Evolutionary conservation across 2,888 invertebrate genomes (phyloP).

Genomic region (Allolobophora icterica): DNA sequence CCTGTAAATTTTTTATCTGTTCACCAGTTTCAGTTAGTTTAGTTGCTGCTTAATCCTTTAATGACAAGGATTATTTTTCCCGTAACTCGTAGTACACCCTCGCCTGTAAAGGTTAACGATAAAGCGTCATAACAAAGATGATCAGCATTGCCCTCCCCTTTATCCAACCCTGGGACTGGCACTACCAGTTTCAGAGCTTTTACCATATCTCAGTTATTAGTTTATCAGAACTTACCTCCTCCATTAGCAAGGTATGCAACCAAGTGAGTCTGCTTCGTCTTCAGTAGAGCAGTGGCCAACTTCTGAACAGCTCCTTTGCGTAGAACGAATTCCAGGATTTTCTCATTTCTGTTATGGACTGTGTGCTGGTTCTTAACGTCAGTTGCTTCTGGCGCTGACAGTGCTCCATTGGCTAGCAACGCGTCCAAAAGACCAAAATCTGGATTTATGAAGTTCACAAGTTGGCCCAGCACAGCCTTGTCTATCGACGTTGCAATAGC

Average conservation of each 20-base stretch:
- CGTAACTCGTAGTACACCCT: not conserved
- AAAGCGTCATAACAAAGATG: too few relatives aligned
- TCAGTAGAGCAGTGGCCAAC: conserved; percentile 4
- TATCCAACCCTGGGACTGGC: too few relatives aligned
- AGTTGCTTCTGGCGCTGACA: not conserved
- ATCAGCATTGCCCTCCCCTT: too few relatives aligned
- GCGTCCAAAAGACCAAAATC: conserved; percentile 9
- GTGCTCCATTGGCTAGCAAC: not conserved
- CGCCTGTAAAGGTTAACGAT: too few relatives aligned
- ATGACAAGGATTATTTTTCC: too few relatives aligned
- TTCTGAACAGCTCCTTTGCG: not conserved
- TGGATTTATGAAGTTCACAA: not conserved
- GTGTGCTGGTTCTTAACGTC: not conserved
- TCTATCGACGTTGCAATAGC: not conserved
- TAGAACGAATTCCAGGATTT: not conserved
- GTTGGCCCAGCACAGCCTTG: not conserved
- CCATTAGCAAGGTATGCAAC: conserved; percentile 12
- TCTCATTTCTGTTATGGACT: not conserved
- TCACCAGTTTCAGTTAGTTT: not conserved
- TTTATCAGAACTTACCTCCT: not conserved
- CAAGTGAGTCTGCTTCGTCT: not conserved
- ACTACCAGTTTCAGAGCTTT: too few relatives aligned
- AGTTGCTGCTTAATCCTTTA: too few relatives aligned
- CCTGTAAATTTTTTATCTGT: not conserved
- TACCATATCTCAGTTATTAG: not conserved